Percentiles rank a stretch among this genome's conserved stretches.
Conservation (phyloP, 1,140 invertebrate species). For the Drosophila gunungcola region DNA sequence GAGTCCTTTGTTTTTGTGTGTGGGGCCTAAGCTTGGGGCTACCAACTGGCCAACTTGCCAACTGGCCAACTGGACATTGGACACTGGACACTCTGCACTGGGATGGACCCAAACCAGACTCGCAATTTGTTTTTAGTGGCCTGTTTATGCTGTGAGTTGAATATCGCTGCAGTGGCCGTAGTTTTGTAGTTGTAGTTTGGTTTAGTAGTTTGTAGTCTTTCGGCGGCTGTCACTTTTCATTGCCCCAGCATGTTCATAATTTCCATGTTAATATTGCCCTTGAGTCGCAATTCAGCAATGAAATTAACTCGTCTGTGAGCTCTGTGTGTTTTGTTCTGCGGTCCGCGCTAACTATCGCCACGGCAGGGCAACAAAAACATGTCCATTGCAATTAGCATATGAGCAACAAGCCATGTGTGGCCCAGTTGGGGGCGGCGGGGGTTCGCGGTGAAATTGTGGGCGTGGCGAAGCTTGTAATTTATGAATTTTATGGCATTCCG, state of each 20-base stretch:
- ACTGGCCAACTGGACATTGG: conserved; percentile 6
- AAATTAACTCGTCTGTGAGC: conserved; percentile 62
- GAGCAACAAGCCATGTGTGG: conserved; percentile 27
- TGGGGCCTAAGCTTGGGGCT: conserved; percentile 35
- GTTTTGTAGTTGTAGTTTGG: conserved; percentile 26
- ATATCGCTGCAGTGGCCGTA: conserved; percentile 25
- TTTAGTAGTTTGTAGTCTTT: conserved; percentile 50
- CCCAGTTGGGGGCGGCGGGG: conserved; percentile 1
- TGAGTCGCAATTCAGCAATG: conserved; percentile 79
- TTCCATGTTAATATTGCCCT: conserved; percentile 82
- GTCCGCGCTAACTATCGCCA: conserved; percentile 7
- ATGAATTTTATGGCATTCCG: conserved; percentile 48
- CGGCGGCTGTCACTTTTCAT: conserved; percentile 70
- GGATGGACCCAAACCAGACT: conserved; percentile 2
- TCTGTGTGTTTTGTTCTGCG: conserved; percentile 39
- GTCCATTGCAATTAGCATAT: conserved; percentile 70
- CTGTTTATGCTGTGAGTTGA: conserved; percentile 51
- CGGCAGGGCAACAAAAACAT: conserved; percentile 40
- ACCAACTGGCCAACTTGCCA: not conserved
- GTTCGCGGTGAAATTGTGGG: conserved; percentile 41
- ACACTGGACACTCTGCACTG: conserved; percentile 16
- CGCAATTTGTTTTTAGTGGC: conserved; percentile 69
- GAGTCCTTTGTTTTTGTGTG: conserved; percentile 45
- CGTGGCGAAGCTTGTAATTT: conserved; percentile 37
- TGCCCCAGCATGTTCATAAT: conserved; percentile 65